Evolutionary conservation across 2,797 vertebrate species (phyloP), one percentile per base, ranked within the genome.

Genomic region (Bovichtus variegatus): DNA sequence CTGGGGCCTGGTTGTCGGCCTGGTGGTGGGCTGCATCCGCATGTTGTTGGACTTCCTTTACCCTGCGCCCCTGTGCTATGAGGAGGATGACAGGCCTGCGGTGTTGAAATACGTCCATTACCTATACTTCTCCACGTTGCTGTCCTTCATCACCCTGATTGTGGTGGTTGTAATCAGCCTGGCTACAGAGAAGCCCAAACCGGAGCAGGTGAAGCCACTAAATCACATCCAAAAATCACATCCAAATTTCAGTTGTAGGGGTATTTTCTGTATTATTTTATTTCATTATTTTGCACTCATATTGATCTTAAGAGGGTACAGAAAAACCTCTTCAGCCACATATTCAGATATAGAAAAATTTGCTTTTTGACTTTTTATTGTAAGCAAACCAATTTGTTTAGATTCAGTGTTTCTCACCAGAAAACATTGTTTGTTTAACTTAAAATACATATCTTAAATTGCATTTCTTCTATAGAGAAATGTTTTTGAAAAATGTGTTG

Each of bases 11-110:
- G 29, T 88, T 29, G 5, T 95, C 0, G 98, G 98, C 38, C 90
- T 99, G 81, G 34, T 92, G 63, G 87, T 96, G 5, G 98, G 98
- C 0, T 61, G 94, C 25, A 70, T 95, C 13, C 94, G 98, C 34
- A 94, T 99, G 97, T 80, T 95, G 76, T 71, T 99, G 92, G 98
- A 99, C 83, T 99, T 99, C 53, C 62, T 97, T 58, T 99, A 96
- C 55, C 88, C 91, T 0, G 77, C 92, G 8, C 98, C 98, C 0
- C 91, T 25, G 25, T 99, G 98, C 36, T 94, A 93, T 0, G 91
- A 99, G 88, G 73, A 71, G 0, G 98, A 99, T 12, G 13, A n/a
- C 11, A 93, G 98, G 7, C 98, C 98, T 0, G 81, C 9, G 0
- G 84, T 98, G 80, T 55, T 99, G 79, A 97, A 95, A 89, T 71